A percentile compares a stretch with the other conserved stretches of the same genome.
Evolutionary conservation across 2,113 vertebrate species (phyloP).

Genomic region (Rhegmatorhina hoffmannsi): DNA sequence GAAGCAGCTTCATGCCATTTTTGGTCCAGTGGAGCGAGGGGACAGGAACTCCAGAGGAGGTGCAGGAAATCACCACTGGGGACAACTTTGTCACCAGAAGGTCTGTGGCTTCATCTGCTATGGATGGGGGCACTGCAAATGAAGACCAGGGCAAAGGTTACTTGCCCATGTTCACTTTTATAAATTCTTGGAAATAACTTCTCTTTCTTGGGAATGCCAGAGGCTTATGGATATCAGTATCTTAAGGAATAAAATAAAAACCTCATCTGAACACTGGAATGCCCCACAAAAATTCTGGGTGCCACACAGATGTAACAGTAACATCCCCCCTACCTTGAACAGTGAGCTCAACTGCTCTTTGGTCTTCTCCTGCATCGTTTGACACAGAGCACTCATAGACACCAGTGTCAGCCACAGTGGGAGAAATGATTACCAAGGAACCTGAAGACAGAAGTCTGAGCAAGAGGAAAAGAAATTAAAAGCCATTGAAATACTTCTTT

Average conservation of each 20-base stretch:
- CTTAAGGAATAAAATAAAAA: neutral
- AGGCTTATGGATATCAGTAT: neutral
- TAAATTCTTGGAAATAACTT: neutral
- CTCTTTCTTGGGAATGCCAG: neutral
- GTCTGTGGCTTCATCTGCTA: constrained; percentile 92
- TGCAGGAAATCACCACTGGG: constrained; percentile 87
- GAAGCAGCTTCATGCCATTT: constrained; percentile 82
- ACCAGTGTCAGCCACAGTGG: constrained; percentile 90
- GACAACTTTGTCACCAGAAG: constrained; percentile 85
- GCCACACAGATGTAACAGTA: neutral
- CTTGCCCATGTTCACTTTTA: neutral
- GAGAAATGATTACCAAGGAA: constrained; percentile 91
- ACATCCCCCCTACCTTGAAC: constrained; percentile 83
- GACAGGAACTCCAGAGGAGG: constrained; percentile 85
- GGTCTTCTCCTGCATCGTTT: constrained; percentile 88
- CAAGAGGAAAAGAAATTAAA: constrained; percentile 31
- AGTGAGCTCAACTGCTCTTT: constrained; percentile 78
- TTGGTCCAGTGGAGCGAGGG: constrained; percentile 91
- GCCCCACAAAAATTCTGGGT: neutral
- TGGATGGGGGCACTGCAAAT: constrained; percentile 89
- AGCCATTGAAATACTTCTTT: neutral
- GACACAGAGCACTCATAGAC: constrained; percentile 87
- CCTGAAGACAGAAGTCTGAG: constrained; percentile 91
- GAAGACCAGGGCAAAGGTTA: neutral
- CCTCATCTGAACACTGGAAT: neutral